A percentile compares a stretch with the other conserved stretches of the same genome.
These are phyloP conservation scores for Toxostoma redivivum DNA, from an alignment of 2,113 vertebrate genomes.

Conservation along the genomic window DNA sequence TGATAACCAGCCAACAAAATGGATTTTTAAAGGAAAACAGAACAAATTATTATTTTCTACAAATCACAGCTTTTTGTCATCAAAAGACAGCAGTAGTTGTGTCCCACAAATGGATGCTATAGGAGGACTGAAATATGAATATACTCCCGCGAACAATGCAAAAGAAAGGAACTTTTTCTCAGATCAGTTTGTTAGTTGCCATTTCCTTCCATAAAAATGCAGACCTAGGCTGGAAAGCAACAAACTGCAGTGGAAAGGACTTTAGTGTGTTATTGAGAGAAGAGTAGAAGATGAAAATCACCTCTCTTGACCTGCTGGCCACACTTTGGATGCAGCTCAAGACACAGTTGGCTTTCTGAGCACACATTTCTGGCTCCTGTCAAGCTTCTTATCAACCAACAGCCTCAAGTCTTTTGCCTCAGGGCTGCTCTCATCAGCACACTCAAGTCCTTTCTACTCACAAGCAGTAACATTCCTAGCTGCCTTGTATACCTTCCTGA, in stretches of 20 bases:
- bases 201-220: background rate
- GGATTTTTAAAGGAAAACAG: background rate
- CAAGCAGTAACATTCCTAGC: background rate
- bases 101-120: background rate
- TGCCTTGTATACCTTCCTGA: background rate
- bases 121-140: background rate
- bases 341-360: background rate
- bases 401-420: background rate
- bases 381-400: background rate
- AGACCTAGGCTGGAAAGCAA: background rate
- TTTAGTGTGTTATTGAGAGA: background rate
- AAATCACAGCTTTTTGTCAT: background rate
- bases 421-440: background rate
- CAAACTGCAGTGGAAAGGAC: background rate
- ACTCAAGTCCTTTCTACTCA: background rate
- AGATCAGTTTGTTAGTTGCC: background rate
- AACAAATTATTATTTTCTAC: background rate
- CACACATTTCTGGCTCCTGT: background rate
- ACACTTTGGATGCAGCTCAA: background rate
- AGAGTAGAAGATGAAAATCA: background rate
- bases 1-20: background rate
- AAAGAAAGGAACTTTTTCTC: background rate
- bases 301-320: fast-evolving
- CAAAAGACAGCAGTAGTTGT: background rate
- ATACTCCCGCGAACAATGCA: background rate